Base-by-base conservation (phyloP, 2,113 vertebrate species). In the Sceloporus tristichus region DNA sequence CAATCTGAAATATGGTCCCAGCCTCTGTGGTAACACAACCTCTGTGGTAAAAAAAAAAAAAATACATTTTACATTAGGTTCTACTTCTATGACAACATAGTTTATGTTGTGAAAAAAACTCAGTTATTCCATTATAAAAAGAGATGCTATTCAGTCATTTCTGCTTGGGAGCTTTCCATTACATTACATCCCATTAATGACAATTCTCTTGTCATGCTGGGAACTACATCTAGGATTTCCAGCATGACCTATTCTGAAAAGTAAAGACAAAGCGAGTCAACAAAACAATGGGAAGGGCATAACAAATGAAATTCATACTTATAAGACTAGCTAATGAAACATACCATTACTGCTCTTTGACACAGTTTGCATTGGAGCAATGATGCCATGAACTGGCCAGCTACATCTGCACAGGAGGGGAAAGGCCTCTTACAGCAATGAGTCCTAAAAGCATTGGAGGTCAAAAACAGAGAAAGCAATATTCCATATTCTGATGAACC, bases 321-420 rank as follows among this genome's bases (percentile, higher is more conserved):
- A 48, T 77, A 19, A 54, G 83, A 87, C 0, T 82, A 34, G 8
- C 73, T 82, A 70, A 27, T 59, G 23, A 70, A 70, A 29, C 23
- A 70, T 8, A 25, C 21, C 23, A 70, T 73, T 54, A 34, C 42
- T 84, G 82, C 27, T 75, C 34, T 59, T 40, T 27, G 42, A 88
- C 9, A 56, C 77, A 70, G 8, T 66, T 66, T 1, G 68, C 59
- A 16, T 9, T 3, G 13, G 21, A 48, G 9, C 42, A 74, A 59
- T 71, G 13, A 70, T 14, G 87, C 21, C 21, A 86, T 90, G 71
- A 82, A 34, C 0, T 89, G 23, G 8, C 0, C 29, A 90, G n/a
- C 88, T 83, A 90, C 84, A 87, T 65, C 11, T 90, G 34, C 0
- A 42, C 71, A 85, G 29, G 68, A 34, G 34, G 48, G 56, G 29